Percentiles rank a stretch among this genome's conserved stretches.
Conservation (phyloP, 2,113 vertebrate species). For the Haemorhous mexicanus region DNA sequence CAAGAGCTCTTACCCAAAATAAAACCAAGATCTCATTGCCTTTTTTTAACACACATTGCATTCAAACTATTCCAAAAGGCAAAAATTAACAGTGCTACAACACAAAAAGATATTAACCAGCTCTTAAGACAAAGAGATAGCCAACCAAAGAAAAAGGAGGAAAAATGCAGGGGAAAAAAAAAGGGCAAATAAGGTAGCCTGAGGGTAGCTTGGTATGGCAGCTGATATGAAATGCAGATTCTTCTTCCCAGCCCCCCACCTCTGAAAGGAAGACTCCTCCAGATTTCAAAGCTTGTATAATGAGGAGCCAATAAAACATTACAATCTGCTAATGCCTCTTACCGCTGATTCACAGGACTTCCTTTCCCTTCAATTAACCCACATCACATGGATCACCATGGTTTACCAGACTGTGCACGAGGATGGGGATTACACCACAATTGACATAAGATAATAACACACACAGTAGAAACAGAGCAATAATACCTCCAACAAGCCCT, state of each 20-base stretch:
- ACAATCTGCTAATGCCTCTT: not conserved
- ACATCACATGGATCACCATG: not conserved
- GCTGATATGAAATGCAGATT: not conserved
- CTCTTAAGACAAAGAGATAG: not conserved
- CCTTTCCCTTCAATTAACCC: conserved; percentile 30
- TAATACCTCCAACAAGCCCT: not conserved
- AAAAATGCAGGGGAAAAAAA: not conserved
- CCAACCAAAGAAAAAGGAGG: not conserved
- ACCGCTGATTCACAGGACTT: not conserved
- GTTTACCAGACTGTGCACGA: not conserved
- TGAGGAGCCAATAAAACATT: not conserved
- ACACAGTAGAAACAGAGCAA: not conserved
- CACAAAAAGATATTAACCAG: not conserved
- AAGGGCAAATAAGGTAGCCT: not conserved
- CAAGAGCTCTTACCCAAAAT: not conserved
- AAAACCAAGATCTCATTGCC: not conserved
- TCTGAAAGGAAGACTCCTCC: not conserved
- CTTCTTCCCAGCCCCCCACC: not conserved
- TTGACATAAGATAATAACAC: not conserved
- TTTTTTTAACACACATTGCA: not conserved
- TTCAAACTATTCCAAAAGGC: not conserved
- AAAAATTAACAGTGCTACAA: not conserved
- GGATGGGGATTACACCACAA: not conserved
- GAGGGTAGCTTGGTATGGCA: not conserved
- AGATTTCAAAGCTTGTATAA: conserved; percentile 13